These are phyloP conservation scores for Ctenopoma multispine DNA, from an alignment of 2,797 vertebrate genomes.

Conservation along the genomic window DNA sequence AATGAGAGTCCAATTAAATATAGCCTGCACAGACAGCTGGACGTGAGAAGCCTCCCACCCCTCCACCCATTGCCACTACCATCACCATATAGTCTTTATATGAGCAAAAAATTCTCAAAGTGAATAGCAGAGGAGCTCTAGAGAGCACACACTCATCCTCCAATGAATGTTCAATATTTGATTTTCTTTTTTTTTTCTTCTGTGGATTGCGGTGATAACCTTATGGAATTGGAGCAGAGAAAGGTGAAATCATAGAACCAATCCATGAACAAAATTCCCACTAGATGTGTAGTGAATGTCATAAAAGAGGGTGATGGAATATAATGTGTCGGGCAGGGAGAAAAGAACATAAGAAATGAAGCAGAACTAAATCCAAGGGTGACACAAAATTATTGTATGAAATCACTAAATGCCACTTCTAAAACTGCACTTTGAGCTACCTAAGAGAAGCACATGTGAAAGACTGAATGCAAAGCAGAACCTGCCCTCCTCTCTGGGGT, in stretches of 20 bases:
- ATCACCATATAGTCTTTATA: conserved; percentile 61
- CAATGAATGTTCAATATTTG: conserved; percentile 78
- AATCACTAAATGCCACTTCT: conserved; percentile 45
- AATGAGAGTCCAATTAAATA: conserved; percentile 86
- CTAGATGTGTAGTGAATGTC: conserved; percentile 15
- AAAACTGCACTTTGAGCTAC: conserved; percentile 22
- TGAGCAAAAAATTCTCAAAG: conserved; percentile 78
- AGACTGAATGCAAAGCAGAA: conserved; percentile 31
- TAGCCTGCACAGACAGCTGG: conserved; percentile 81
- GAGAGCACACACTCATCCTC: conserved; percentile 59
- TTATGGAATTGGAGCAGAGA: conserved; percentile 42
- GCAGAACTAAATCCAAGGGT: conserved; percentile 29
- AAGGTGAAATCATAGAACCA: conserved; percentile 21
- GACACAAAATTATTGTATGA: conserved; percentile 22
- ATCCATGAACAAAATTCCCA: conserved; percentile 40
- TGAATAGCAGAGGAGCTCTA: conserved; percentile 70
- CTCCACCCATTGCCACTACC: conserved; percentile 42
- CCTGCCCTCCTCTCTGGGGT: conserved; percentile 41
- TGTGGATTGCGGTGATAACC: conserved; percentile 40
- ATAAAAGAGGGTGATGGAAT: conserved; percentile 1
- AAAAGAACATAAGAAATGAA: conserved; percentile 32
- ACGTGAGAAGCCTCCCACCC: conserved; percentile 52
- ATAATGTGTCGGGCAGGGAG: background rate
- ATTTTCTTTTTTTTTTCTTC: conserved; percentile 60
- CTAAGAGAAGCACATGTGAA: conserved; percentile 27